Conservation (phyloP, 2,888 invertebrate genomes). For the Limenitis arthemis region DNA sequence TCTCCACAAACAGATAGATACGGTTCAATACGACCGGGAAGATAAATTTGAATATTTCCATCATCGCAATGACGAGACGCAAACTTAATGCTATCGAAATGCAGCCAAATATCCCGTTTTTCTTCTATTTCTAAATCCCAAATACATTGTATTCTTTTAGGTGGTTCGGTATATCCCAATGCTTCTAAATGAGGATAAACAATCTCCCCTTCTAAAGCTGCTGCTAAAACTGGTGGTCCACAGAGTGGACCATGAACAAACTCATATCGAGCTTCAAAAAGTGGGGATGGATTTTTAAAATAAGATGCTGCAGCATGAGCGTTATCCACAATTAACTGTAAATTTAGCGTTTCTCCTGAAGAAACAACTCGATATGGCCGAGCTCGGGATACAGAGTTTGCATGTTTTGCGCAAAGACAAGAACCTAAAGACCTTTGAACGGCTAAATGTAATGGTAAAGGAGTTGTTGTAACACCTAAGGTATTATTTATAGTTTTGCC, state of each 20-base stretch:
- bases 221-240: constrained; percentile 85
- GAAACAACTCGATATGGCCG: constrained; percentile 80
- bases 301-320: constrained; percentile 90
- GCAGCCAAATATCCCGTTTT: constrained; percentile 89
- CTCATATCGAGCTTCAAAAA: constrained; percentile 90
- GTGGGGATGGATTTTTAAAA: constrained; percentile 87
- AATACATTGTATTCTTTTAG: constrained; percentile 81
- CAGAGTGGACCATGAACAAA: constrained; percentile 92
- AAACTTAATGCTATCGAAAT: constrained; percentile 89
- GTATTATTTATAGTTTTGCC: constrained; percentile 44
- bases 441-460: constrained; percentile 73
- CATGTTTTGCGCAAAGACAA: constrained; percentile 79
- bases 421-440: constrained; percentile 79
- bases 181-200: constrained; percentile 90
- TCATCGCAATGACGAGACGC: constrained; percentile 89
- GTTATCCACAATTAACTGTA: constrained; percentile 87
- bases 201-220: constrained; percentile 88
- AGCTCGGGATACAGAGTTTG: constrained; percentile 70
- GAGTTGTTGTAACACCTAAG: constrained; percentile 53
- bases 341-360: constrained; percentile 83
- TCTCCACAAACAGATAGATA: constrained; percentile 89
- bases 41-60: constrained; percentile 87
- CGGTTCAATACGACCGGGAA: constrained; percentile 80
- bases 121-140: constrained; percentile 88
- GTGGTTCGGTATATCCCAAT: constrained; percentile 76